Percentiles rank a stretch among this genome's conserved stretches.
Conservation (phyloP, 2,888 invertebrate species). For the Xestia rhomboidea region DNA sequence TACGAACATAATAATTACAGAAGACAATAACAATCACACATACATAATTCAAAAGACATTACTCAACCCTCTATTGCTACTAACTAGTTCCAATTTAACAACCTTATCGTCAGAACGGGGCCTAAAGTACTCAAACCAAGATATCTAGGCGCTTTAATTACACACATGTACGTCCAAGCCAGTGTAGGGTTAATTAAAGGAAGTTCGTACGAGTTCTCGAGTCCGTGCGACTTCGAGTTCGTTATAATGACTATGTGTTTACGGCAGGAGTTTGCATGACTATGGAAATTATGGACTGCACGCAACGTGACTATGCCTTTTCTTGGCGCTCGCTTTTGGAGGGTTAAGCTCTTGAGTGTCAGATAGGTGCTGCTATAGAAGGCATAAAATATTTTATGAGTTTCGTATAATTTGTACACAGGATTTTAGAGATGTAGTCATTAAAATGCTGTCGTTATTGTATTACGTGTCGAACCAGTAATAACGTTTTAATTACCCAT, state of each 20-base stretch:
- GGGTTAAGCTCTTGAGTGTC: conserved; percentile 11
- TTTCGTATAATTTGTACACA: conserved; percentile 20
- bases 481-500: conserved; percentile 25
- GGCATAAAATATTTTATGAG: conserved; percentile 18
- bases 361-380: not conserved
- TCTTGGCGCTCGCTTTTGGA: conserved; percentile 37
- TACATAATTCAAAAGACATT: conserved; percentile 46
- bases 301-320: conserved; percentile 67
- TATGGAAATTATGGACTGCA: conserved; percentile 72
- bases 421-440: not conserved
- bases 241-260: conserved; percentile 66
- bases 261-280: conserved; percentile 68
- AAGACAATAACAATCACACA: conserved; percentile 39
- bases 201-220: conserved; percentile 65
- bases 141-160: conserved; percentile 62
- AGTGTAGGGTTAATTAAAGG: conserved; percentile 71
- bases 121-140: conserved; percentile 50
- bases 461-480: conserved; percentile 6
- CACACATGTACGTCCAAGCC: conserved; percentile 63
- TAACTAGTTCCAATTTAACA: conserved; percentile 58
- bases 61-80: conserved; percentile 35
- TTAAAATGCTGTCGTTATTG: conserved; percentile 10
- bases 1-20: conserved; percentile 30
- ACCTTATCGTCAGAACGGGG: conserved; percentile 37
- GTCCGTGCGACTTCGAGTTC: conserved; percentile 60